A percentile compares a stretch with the other conserved stretches of the same genome.
Evolutionary conservation across 2,888 invertebrate genomes (phyloP).

Genomic region (Trissolcus japonicus): DNA sequence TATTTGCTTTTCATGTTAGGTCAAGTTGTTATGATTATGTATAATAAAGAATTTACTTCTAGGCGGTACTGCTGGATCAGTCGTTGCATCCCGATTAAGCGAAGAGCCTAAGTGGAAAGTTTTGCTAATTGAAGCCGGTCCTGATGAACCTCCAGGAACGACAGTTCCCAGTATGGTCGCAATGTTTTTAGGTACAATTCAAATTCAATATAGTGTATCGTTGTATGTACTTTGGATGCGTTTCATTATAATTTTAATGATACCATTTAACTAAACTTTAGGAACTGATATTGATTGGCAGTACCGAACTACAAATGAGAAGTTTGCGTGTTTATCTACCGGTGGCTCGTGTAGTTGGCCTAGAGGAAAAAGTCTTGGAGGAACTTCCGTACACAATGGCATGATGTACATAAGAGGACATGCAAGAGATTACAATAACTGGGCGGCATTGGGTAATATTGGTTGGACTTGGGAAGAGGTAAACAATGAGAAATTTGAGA

Average conservation of each 20-base stretch:
- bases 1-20: neutral
- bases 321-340: slow-evolving; percentile 78
- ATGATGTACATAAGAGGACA: slow-evolving; percentile 91
- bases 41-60: slow-evolving; percentile 13
- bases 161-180: slow-evolving; percentile 83
- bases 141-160: slow-evolving; percentile 82
- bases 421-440: slow-evolving; percentile 85
- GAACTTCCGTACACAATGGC: slow-evolving; percentile 85
- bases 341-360: slow-evolving; percentile 81
- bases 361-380: slow-evolving; percentile 84
- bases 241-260: slow-evolving; percentile 2
- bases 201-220: neutral
- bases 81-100: slow-evolving; percentile 81
- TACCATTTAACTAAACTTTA: slow-evolving; percentile 30
- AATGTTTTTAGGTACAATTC: slow-evolving; percentile 66
- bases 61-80: slow-evolving; percentile 82
- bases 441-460: slow-evolving; percentile 84
- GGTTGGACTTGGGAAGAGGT: slow-evolving; percentile 88
- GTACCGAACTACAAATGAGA: slow-evolving; percentile 82
- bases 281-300: slow-evolving; percentile 82
- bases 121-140: slow-evolving; percentile 83
- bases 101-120: slow-evolving; percentile 83
- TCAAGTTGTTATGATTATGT: neutral
- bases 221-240: neutral
- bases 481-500: neutral